Conservation (phyloP, 2,113 vertebrate genomes). For the Guaruba guarouba region DNA sequence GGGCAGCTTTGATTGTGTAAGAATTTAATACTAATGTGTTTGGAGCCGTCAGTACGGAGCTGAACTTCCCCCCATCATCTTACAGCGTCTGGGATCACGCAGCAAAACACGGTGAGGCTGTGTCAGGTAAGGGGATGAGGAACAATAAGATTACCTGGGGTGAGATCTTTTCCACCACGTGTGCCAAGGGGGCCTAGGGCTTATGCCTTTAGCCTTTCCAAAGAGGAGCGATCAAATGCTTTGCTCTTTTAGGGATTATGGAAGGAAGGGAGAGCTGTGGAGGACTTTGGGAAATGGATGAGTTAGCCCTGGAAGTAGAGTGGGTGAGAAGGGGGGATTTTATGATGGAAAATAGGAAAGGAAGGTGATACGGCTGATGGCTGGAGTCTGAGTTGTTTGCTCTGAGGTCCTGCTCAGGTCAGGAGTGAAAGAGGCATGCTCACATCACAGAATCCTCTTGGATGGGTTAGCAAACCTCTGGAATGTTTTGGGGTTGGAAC, state of each 20-base stretch:
- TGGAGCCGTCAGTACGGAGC: not conserved
- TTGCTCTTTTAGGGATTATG: constrained; percentile 1
- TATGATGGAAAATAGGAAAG: not conserved
- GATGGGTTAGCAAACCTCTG: not conserved
- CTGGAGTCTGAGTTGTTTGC: not conserved
- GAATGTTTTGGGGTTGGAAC: not conserved
- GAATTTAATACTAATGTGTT: constrained; percentile 41
- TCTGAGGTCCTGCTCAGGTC: not conserved
- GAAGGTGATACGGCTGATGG: not conserved
- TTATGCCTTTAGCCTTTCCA: constrained; percentile 33
- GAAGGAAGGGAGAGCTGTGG: not conserved
- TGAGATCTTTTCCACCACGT: not conserved
- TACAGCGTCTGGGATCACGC: not conserved
- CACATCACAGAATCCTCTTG: not conserved
- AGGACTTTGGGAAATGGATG: not conserved
- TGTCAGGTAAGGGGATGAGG: not conserved
- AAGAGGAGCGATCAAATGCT: constrained; percentile 1
- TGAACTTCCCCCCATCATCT: not conserved
- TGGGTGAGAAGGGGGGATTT: rapidly evolving
- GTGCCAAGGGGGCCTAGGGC: constrained; percentile 2
- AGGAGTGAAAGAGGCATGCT: rapidly evolving
- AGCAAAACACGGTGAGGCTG: not conserved
- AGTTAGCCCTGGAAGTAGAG: not conserved
- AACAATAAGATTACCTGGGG: constrained; percentile 39
- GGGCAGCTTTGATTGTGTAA: constrained; percentile 32